Evolutionary conservation across 2,797 vertebrate species (phyloP), one percentile per base, ranked within the genome.

Genomic region (Syndactyla subalaris): DNA sequence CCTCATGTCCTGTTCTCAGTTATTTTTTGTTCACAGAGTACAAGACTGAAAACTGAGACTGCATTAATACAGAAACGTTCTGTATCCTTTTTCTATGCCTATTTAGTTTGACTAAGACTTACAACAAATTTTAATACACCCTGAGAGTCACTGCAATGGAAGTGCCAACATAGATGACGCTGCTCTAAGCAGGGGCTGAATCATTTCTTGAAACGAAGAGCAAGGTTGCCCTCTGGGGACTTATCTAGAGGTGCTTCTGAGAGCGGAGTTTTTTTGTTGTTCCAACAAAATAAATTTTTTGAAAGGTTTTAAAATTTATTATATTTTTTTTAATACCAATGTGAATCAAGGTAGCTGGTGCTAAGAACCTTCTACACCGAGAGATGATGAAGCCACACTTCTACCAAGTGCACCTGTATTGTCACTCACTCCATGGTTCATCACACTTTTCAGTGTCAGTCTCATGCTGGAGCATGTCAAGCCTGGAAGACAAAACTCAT

Each of bases 201-300:
- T 81, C 0, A 45, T 41, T 92, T 85, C 32, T 55, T 30, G 36
- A 91, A 87, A 80, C 1, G 23, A 96, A 95, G 92, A 95, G 70
- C 94, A 95, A 94, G 87, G 83, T 83, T 96, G 96, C 95, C 96
- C 94, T 83, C 96, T 97, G 95, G 90, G 86, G 97, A 91, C 54
- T 91, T 49, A 26, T 57, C 17, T 17, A 43, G 52, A 65, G 78
- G 58, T 32, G n/a, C 71, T 75, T 70, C 51, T 2, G 9, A 52
- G 29, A 65, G 10, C 14, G 14, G 15, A 13, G 15, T 72, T 26
- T 26, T 48, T 23, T 48, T 48, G 10, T 49, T n/a, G 7, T n/a
- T 79, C 6, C 32, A 73, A n/a, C 3, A 84, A 80, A 86, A 61
- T 23, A 38, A 62, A 24, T 32, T 74, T 71, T 38, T 45, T 74